Percentiles rank a stretch among this genome's conserved stretches.
These are phyloP conservation scores for Colius striatus DNA, from an alignment of 2,113 vertebrate genomes.

Conservation along the genomic window DNA sequence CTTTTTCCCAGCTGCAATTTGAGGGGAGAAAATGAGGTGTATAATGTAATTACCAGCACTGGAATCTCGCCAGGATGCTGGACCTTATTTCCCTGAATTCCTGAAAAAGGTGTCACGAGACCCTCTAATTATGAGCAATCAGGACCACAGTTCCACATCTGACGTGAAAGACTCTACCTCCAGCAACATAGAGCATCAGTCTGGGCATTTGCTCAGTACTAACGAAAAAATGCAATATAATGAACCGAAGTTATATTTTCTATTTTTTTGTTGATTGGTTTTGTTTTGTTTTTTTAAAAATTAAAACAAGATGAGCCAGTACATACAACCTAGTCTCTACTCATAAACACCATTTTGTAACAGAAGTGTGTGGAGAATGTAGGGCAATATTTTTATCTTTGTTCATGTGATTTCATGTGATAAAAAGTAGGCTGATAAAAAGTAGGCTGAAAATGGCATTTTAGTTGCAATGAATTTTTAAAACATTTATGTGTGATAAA, in stretches of 20 bases:
- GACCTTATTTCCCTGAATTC: conserved; percentile 5
- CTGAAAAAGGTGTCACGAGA: neutral
- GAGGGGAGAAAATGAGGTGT: neutral
- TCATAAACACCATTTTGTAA: neutral
- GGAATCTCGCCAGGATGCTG: neutral
- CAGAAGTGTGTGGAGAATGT: neutral
- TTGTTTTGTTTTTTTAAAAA: neutral
- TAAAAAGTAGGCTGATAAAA: neutral
- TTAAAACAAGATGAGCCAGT: neutral
- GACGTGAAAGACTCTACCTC: neutral
- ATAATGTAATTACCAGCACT: neutral
- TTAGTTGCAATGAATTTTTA: neutral
- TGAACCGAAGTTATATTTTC: neutral
- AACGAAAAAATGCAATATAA: neutral
- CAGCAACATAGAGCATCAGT: neutral
- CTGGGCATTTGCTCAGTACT: neutral
- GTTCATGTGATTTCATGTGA: neutral
- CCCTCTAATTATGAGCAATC: neutral
- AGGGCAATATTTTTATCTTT: neutral
- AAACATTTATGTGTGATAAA: neutral
- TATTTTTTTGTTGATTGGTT: neutral
- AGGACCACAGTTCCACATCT: neutral
- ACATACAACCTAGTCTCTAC: neutral
- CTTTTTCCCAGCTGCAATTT: neutral
- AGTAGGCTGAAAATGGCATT: neutral